Percentiles rank a stretch among this genome's conserved stretches.
These are phyloP conservation scores for Tenthredo scrophulariae DNA, from an alignment of 2,888 invertebrate genomes.

Conservation along the genomic window DNA sequence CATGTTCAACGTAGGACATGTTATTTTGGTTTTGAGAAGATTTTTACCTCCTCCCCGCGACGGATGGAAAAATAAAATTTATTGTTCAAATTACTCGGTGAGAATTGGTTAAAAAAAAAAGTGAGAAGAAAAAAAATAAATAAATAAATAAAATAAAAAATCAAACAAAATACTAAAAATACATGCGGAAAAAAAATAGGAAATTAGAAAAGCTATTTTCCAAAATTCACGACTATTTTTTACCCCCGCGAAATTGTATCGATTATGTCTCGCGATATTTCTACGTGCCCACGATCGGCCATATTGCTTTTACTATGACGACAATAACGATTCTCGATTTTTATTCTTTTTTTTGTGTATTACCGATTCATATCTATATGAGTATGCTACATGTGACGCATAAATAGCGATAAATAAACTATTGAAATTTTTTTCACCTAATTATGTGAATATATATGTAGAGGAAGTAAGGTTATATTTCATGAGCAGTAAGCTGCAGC, in stretches of 20 bases:
- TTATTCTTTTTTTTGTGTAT: background rate
- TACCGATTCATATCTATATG: no score
- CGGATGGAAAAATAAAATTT: background rate
- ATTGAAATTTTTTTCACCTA: background rate
- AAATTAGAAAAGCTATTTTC: background rate
- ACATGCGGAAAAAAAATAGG: background rate
- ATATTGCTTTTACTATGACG: constrained; percentile 14
- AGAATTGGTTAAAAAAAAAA: background rate
- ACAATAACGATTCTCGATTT: background rate
- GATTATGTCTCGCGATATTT: background rate
- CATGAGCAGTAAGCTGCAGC: no score
- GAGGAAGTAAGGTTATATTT: no score
- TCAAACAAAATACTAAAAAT: background rate
- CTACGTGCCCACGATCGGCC: background rate
- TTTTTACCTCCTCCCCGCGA: background rate
- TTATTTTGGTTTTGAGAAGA: background rate
- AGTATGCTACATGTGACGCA: background rate
- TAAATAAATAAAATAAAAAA: background rate
- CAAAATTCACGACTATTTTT: background rate
- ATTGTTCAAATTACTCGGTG: background rate
- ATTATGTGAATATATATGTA: background rate
- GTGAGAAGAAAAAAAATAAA: no score
- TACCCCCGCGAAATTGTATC: background rate
- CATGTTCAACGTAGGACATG: constrained; percentile 67
- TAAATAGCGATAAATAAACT: background rate